Conservation (phyloP, 2,888 invertebrate species). For the Andrena haemorrhoa region DNA sequence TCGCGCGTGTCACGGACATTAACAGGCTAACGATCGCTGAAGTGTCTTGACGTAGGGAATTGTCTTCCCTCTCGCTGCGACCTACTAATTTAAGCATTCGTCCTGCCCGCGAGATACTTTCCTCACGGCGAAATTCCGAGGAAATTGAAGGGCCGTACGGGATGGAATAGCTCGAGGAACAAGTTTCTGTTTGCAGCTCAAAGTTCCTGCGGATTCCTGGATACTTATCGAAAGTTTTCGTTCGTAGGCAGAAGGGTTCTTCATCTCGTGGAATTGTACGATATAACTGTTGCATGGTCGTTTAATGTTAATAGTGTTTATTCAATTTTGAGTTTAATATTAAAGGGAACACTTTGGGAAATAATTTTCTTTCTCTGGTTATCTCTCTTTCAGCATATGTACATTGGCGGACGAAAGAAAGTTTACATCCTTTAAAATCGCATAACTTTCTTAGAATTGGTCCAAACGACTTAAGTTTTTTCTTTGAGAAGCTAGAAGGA, state of each 20-base stretch:
- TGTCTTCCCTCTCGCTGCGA: conserved; percentile 33
- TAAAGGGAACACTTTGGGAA: too few relatives aligned
- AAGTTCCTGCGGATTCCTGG: conserved; percentile 6
- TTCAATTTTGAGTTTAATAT: background rate
- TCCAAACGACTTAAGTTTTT: too few relatives aligned
- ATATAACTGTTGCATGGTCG: background rate
- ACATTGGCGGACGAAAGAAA: too few relatives aligned
- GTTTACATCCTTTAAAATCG: too few relatives aligned
- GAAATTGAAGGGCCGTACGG: conserved; percentile 31
- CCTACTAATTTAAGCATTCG: conserved; percentile 57
- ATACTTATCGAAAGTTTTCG: conserved; percentile 3
- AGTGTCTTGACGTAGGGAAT: conserved; percentile 66
- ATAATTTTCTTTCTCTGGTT: too few relatives aligned
- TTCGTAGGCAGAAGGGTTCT: background rate
- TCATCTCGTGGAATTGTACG: background rate
- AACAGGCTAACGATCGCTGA: conserved; percentile 71
- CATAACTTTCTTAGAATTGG: too few relatives aligned
- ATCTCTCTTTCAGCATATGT: too few relatives aligned
- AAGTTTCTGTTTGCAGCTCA: conserved; percentile 17
- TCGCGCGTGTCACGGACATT: conserved; percentile 72
- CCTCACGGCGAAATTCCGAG: conserved; percentile 34
- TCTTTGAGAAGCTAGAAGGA: too few relatives aligned
- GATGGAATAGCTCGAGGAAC: background rate
- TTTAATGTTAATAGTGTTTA: background rate
- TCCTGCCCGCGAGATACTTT: conserved; percentile 39